Evolutionary conservation across 2,888 invertebrate species (phyloP).

Genomic region (Apomyelois bistriatella): DNA sequence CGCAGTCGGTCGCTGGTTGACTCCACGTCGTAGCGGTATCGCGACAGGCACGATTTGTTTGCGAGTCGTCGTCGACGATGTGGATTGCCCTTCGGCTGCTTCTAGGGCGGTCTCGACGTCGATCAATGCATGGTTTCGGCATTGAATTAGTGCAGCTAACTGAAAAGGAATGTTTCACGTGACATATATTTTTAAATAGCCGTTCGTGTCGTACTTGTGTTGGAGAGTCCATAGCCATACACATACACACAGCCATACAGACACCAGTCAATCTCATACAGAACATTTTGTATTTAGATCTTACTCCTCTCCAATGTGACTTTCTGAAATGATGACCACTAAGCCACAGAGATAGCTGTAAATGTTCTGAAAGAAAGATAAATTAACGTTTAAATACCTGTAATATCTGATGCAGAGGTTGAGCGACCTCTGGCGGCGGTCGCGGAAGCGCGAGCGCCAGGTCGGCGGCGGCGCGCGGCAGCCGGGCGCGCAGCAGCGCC

Average conservation of each 20-base stretch:
- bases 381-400: conserved; percentile 43
- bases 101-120: conserved; percentile 77
- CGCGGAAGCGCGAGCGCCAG: conserved; percentile 39
- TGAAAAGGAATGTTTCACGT: conserved; percentile 26
- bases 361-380: too few species aligned
- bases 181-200: neutral
- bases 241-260: too few species aligned
- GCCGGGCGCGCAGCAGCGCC: conserved; percentile 49
- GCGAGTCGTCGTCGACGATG: conserved; percentile 27
- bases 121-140: conserved; percentile 64
- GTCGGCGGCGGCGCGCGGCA: conserved; percentile 36
- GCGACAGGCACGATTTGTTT: conserved; percentile 54
- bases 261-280: too few species aligned
- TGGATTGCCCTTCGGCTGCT: conserved; percentile 62
- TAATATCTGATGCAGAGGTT: conserved; percentile 50
- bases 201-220: too few species aligned
- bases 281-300: too few species aligned
- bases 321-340: too few species aligned
- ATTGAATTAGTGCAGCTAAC: conserved; percentile 64
- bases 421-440: conserved; percentile 37
- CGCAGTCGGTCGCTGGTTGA: conserved; percentile 15
- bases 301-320: too few species aligned
- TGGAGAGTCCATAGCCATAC: too few species aligned
- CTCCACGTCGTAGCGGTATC: conserved; percentile 25
- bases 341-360: too few species aligned